Percentiles rank a stretch among this genome's conserved stretches.
Conservation (phyloP, 2,888 invertebrate species). For the Tenthredo scrophulariae region DNA sequence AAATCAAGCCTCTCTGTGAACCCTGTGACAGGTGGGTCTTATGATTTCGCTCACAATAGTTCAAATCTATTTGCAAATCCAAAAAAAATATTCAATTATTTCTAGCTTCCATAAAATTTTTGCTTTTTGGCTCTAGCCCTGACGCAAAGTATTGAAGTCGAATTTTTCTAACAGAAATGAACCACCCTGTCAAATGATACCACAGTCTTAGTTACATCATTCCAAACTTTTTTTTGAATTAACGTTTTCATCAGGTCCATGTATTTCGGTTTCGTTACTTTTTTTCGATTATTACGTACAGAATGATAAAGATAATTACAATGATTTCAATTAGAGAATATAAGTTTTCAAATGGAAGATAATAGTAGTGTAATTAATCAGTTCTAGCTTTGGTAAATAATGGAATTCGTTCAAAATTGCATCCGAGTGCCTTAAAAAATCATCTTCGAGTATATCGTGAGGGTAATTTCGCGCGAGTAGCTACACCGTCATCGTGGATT, state of each 20-base stretch:
- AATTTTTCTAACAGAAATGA: not conserved
- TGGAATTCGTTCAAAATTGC: not conserved
- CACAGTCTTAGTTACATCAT: not conserved
- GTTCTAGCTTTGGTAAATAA: not conserved
- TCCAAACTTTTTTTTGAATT: not conserved
- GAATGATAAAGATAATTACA: too few relatives aligned
- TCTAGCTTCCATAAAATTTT: not conserved
- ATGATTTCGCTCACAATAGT: not conserved
- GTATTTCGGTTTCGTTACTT: too few relatives aligned
- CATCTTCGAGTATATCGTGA: not conserved
- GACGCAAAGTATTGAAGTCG: not conserved
- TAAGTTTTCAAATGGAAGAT: not conserved
- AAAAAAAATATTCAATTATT: not conserved
- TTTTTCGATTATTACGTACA: too few relatives aligned
- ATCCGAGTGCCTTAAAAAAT: not conserved
- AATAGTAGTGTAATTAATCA: not conserved
- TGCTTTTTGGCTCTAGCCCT: not conserved
- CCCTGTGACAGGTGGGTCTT: not conserved
- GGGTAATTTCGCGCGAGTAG: not conserved
- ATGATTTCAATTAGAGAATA: too few relatives aligned
- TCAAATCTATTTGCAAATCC: not conserved
- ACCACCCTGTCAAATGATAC: not conserved
- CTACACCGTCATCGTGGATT: not conserved
- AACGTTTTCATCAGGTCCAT: not conserved
- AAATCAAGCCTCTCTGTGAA: not conserved